Evolutionary conservation across 1,140 invertebrate species (phyloP).

Genomic region (Oryctes rhinoceros): DNA sequence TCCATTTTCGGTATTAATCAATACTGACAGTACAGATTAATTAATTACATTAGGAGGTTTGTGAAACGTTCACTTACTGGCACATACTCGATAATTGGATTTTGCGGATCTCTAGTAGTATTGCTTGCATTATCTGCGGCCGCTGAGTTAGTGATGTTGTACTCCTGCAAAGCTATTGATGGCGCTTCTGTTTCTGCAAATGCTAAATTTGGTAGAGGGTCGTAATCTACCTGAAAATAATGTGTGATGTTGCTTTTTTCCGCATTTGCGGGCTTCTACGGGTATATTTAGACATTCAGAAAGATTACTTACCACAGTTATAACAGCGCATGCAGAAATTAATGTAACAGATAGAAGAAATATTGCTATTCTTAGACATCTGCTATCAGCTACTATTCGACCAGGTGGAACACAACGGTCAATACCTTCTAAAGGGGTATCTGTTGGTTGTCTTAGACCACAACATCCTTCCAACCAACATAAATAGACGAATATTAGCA

Average conservation of each 20-base stretch:
- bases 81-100: slow-evolving; percentile 57
- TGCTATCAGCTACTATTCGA: slow-evolving; percentile 71
- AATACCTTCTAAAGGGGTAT: slow-evolving; percentile 60
- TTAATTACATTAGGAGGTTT: neutral
- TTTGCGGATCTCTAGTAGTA: neutral
- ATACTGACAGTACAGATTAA: neutral
- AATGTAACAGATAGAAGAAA: slow-evolving; percentile 73
- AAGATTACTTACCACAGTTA: slow-evolving; percentile 70
- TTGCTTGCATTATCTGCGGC: neutral
- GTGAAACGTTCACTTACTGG: slow-evolving; percentile 58
- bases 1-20: neutral
- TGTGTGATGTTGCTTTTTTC: neutral
- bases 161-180: neutral
- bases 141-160: neutral
- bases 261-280: neutral
- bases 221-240: slow-evolving; percentile 56
- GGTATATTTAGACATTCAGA: no score
- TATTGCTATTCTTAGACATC: slow-evolving; percentile 72
- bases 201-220: slow-evolving; percentile 46
- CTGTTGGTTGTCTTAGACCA: slow-evolving; percentile 57
- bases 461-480: slow-evolving; percentile 67
- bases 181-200: neutral
- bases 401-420: slow-evolving; percentile 64
- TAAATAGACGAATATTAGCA: slow-evolving; percentile 70
- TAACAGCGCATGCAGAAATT: slow-evolving; percentile 72